These are phyloP conservation scores for Oncorhynchus kisutch DNA, from an alignment of 2,113 vertebrate genomes.

Conservation along the genomic window DNA sequence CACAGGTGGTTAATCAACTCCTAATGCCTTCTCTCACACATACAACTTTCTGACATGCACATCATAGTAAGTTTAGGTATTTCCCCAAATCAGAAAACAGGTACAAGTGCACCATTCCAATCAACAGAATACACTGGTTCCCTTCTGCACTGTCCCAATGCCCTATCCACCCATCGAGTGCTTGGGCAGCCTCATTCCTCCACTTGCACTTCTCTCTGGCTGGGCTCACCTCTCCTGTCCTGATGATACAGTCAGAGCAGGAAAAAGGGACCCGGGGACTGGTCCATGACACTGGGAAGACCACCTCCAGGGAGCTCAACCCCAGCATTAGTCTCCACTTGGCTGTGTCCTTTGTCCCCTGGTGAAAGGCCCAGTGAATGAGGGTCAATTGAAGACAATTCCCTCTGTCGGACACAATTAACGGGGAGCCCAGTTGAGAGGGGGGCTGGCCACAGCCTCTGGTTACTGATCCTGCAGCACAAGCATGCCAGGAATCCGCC, in stretches of 20 bases:
- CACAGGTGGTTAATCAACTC: slow-evolving; percentile 15
- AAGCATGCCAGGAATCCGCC: slow-evolving; percentile 70
- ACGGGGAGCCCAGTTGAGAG: slow-evolving; percentile 50
- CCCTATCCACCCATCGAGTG: background rate
- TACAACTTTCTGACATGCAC: background rate
- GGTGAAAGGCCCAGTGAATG: slow-evolving; percentile 73
- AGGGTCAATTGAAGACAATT: slow-evolving; percentile 78
- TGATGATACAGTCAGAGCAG: slow-evolving; percentile 12
- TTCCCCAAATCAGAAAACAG: no score
- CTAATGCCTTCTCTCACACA: background rate
- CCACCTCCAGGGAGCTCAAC: slow-evolving; percentile 65
- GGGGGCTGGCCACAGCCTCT: slow-evolving; percentile 52
- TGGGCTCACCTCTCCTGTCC: background rate
- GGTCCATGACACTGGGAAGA: slow-evolving; percentile 40
- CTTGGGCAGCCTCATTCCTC: background rate
- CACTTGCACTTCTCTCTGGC: background rate
- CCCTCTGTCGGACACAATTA: slow-evolving; percentile 73
- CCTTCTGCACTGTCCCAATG: background rate
- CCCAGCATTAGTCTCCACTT: slow-evolving; percentile 77
- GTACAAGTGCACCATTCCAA: background rate
- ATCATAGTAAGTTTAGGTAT: no score
- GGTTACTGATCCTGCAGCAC: slow-evolving; percentile 69
- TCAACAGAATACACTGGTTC: background rate
- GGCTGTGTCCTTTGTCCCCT: slow-evolving; percentile 74
- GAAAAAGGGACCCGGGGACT: background rate